phyloP scores from a whole-genome alignment of 1,140 invertebrate genomes.

The Leptonema lineaticorne region DNA sequence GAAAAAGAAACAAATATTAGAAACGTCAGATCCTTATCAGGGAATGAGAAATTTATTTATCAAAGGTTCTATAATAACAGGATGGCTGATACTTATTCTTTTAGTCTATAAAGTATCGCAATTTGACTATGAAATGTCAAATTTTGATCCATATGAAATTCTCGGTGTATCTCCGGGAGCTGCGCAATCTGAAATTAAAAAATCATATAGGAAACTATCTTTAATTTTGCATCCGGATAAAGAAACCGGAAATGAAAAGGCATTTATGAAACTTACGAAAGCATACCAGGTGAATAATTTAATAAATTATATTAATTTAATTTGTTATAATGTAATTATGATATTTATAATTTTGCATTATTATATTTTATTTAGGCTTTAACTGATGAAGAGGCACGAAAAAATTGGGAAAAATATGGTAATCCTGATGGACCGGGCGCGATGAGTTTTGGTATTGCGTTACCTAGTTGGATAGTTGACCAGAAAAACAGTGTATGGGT shows the following conservation, averaged over 20 bases:
- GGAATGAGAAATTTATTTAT: constrained; percentile 70
- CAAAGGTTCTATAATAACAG: constrained; percentile 70
- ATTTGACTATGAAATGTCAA: constrained; percentile 96
- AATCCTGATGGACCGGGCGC: constrained; percentile 99
- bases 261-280: constrained; percentile 97
- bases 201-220: constrained; percentile 91
- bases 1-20: constrained; percentile 79
- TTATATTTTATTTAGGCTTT: constrained; percentile 61
- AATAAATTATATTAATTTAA: no score
- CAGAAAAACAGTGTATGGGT: constrained; percentile 99
- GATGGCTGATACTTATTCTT: constrained; percentile 86
- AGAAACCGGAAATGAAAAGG: constrained; percentile 94
- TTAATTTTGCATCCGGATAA: constrained; percentile 97
- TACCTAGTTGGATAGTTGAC: constrained; percentile 99
- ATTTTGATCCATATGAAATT: constrained; percentile 99
- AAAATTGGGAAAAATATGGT: constrained; percentile 99
- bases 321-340: neutral
- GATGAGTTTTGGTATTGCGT: constrained; percentile 97
- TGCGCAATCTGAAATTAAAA: constrained; percentile 87
- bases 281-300: constrained; percentile 73
- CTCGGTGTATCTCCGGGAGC: constrained; percentile 84
- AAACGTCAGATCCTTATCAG: constrained; percentile 83
- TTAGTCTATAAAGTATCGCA: constrained; percentile 95
- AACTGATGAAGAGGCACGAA: constrained; percentile 94
- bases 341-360: neutral